Conservation (phyloP, 2,113 vertebrate genomes). For the Kobus ellipsiprymnus region DNA sequence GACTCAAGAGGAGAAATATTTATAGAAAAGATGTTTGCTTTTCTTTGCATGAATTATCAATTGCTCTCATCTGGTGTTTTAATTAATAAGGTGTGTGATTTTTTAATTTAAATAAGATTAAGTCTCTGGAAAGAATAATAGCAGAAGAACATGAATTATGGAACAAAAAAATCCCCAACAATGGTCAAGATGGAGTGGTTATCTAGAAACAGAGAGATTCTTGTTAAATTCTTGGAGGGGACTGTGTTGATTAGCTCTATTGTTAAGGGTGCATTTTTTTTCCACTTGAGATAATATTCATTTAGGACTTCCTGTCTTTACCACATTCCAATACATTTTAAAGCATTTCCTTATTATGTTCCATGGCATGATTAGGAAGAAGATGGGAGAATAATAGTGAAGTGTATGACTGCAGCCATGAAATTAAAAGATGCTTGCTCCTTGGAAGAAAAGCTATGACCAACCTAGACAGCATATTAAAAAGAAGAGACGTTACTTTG, state of each 20-base stretch:
- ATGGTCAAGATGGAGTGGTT: slow-evolving; percentile 25
- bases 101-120: slow-evolving; percentile 71
- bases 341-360: not conserved
- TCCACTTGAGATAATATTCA: slow-evolving; percentile 28
- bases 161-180: slow-evolving; percentile 22
- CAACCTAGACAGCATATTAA: not conserved
- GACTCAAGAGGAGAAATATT: slow-evolving; percentile 62
- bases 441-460: not conserved
- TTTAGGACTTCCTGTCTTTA: not conserved
- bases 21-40: slow-evolving; percentile 68
- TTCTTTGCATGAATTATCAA: slow-evolving; percentile 59
- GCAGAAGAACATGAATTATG: slow-evolving; percentile 47
- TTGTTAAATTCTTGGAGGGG: slow-evolving; percentile 21
- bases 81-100: slow-evolving; percentile 72
- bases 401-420: rapidly evolving
- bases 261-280: not conserved
- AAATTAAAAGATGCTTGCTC: not conserved
- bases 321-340: not conserved
- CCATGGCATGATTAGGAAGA: not conserved
- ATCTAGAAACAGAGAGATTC: slow-evolving; percentile 38
- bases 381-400: rapidly evolving
- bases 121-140: slow-evolving; percentile 62
- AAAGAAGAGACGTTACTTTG: not conserved
- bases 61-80: slow-evolving; percentile 66
- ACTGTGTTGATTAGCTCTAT: slow-evolving; percentile 46